Percentiles rank a stretch among this genome's conserved stretches.
These are phyloP conservation scores for Salarias fasciatus DNA, from an alignment of 2,797 vertebrate genomes.

Conservation along the genomic window DNA sequence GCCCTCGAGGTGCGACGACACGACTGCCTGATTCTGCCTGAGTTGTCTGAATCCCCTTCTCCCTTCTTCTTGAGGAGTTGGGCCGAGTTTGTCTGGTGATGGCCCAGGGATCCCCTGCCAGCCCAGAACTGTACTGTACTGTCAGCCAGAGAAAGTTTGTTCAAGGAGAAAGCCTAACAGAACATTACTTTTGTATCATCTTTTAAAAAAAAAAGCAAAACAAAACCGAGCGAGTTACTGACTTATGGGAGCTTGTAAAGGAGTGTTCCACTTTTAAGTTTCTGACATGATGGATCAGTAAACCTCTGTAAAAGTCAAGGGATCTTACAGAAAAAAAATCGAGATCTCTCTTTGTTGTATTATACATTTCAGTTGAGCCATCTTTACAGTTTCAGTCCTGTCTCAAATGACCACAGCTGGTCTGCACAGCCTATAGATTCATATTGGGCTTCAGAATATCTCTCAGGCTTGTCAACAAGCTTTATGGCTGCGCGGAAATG, in stretches of 20 bases:
- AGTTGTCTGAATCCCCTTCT: slow-evolving; percentile 56
- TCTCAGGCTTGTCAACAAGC: slow-evolving; percentile 66
- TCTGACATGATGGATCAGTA: slow-evolving; percentile 35
- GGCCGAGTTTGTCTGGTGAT: slow-evolving; percentile 62
- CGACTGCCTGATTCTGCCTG: slow-evolving; percentile 48
- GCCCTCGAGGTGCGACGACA: slow-evolving; percentile 65
- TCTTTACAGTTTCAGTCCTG: too few species aligned
- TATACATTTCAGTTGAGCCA: slow-evolving; percentile 32
- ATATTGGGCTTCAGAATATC: slow-evolving; percentile 50
- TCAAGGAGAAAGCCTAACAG: slow-evolving; percentile 41
- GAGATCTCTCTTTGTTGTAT: slow-evolving; percentile 20
- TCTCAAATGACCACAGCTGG: slow-evolving; percentile 62
- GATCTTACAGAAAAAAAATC: slow-evolving; percentile 31
- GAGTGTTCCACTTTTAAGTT: slow-evolving; percentile 15
- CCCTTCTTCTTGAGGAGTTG: slow-evolving; percentile 64
- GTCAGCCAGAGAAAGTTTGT: slow-evolving; percentile 62
- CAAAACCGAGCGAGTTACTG: slow-evolving; percentile 24
- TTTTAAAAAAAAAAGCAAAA: slow-evolving; percentile 27
- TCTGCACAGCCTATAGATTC: slow-evolving; percentile 45
- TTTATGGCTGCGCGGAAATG: slow-evolving; percentile 75
- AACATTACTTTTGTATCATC: slow-evolving; percentile 40
- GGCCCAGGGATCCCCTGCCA: slow-evolving; percentile 55
- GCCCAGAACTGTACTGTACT: slow-evolving; percentile 51
- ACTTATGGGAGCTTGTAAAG: slow-evolving; percentile 34
- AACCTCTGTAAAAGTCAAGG: slow-evolving; percentile 15